Conservation (phyloP, 1,140 invertebrate species). For the Telenomus remus region DNA sequence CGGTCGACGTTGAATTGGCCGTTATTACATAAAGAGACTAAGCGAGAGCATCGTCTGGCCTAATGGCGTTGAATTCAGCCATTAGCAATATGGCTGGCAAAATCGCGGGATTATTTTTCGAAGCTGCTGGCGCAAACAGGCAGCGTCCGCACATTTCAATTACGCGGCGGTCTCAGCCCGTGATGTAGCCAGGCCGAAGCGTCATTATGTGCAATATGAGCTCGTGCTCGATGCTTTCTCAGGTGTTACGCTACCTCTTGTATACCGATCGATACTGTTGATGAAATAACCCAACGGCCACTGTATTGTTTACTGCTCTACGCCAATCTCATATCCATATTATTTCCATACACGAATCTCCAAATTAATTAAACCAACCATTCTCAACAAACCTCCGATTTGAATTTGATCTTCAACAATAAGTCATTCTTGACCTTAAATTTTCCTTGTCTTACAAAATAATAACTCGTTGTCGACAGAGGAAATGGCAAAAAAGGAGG, state of each 20-base stretch:
- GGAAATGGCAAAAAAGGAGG: too few relatives aligned
- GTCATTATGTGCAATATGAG: slow-evolving; percentile 71
- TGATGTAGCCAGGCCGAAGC: slow-evolving; percentile 64
- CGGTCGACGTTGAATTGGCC: slow-evolving; percentile 60
- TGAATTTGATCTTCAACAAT: too few relatives aligned
- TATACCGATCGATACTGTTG: slow-evolving; percentile 45
- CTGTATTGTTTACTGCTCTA: slow-evolving; percentile 46
- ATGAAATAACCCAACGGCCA: slow-evolving; percentile 54
- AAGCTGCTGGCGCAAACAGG: slow-evolving; percentile 50
- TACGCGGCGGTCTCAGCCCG: slow-evolving; percentile 65
- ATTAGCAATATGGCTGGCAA: slow-evolving; percentile 48
- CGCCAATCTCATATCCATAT: slow-evolving; percentile 41
- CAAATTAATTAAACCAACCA: too few relatives aligned
- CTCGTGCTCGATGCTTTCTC: slow-evolving; percentile 65
- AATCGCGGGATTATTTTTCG: slow-evolving; percentile 61
- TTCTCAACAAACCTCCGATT: too few relatives aligned
- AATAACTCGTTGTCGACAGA: too few relatives aligned
- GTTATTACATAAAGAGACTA: slow-evolving; percentile 61
- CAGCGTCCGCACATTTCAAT: slow-evolving; percentile 66
- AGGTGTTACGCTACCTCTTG: slow-evolving; percentile 60
- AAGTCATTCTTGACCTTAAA: too few relatives aligned
- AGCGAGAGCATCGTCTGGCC: slow-evolving; percentile 58
- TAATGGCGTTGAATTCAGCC: slow-evolving; percentile 59
- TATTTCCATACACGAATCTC: too few relatives aligned
- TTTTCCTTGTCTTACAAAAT: too few relatives aligned